Conservation (phyloP, 2,888 invertebrate genomes). For the Dioctria linearis region DNA sequence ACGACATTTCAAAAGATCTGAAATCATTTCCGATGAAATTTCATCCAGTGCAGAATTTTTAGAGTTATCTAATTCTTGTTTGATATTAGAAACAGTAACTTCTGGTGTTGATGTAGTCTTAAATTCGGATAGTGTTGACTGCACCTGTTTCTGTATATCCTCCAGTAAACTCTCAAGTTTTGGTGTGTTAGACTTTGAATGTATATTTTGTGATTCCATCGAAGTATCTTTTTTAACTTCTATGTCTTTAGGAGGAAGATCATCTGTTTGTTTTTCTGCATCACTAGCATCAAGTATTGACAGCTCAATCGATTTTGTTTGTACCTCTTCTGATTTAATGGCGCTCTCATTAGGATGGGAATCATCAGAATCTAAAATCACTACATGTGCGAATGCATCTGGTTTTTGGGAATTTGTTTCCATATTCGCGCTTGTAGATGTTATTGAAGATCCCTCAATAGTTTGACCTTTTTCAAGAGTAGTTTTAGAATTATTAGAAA, state of each 20-base stretch:
- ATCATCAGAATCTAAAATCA: conserved; percentile 13
- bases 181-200: background rate
- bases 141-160: conserved; percentile 10
- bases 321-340: background rate
- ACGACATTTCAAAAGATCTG: conserved; percentile 44
- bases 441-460: background rate
- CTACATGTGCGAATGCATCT: conserved; percentile 47
- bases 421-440: background rate
- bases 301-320: background rate
- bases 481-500: background rate
- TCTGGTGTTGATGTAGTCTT: background rate
- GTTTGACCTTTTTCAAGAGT: background rate
- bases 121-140: conserved; percentile 12
- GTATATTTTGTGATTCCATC: background rate
- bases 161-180: conserved; percentile 7
- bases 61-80: background rate
- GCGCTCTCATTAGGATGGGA: background rate
- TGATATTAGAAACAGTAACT: background rate
- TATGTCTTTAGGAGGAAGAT: background rate
- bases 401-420: background rate
- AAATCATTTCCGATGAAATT: background rate
- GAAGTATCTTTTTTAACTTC: background rate
- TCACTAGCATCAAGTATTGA: background rate
- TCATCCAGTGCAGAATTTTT: background rate
- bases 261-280: background rate